These are phyloP conservation scores for Pygmarrhopalites habei DNA, from an alignment of 1,140 invertebrate species.

Conservation along the genomic window DNA sequence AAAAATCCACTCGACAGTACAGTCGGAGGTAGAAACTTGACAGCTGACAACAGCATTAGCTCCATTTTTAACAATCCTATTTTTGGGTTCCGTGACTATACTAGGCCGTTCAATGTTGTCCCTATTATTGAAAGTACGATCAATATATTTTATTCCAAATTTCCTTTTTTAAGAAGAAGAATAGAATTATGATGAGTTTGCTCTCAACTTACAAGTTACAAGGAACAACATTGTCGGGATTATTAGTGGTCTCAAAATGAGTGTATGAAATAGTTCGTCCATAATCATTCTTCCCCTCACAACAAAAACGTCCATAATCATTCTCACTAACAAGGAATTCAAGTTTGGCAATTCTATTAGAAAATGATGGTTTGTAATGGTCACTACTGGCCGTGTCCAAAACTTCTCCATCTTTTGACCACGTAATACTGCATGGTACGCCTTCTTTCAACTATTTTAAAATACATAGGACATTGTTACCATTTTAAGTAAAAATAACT, in stretches of 20 bases:
- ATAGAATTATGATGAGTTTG: no score
- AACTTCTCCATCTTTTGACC: constrained; percentile 5
- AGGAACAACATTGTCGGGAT: background rate
- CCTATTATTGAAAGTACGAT: no score
- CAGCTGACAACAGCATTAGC: constrained; percentile 9
- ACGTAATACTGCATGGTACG: constrained; percentile 8
- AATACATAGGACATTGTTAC: no score
- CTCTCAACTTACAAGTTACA: constrained; percentile 17
- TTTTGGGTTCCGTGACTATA: constrained; percentile 11
- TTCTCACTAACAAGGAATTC: constrained; percentile 1
- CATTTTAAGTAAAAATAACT: no score
- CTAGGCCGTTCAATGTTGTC: background rate
- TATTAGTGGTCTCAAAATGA: constrained; percentile 1
- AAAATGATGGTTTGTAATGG: background rate
- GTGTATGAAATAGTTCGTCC: constrained; percentile 8
- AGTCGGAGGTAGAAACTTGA: background rate
- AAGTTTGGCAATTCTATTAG: background rate
- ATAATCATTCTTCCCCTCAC: background rate
- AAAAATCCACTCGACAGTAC: constrained; percentile 4
- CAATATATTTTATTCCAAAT: no score
- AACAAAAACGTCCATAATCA: constrained; percentile 6
- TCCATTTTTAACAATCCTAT: constrained; percentile 15
- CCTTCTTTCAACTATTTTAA: constrained; percentile 7
- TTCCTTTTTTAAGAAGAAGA: no score
- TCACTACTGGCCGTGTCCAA: background rate